Evolutionary conservation across 2,113 vertebrate genomes (phyloP), one percentile per base, ranked within the genome.

Genomic region (Maccullochella peelii): DNA sequence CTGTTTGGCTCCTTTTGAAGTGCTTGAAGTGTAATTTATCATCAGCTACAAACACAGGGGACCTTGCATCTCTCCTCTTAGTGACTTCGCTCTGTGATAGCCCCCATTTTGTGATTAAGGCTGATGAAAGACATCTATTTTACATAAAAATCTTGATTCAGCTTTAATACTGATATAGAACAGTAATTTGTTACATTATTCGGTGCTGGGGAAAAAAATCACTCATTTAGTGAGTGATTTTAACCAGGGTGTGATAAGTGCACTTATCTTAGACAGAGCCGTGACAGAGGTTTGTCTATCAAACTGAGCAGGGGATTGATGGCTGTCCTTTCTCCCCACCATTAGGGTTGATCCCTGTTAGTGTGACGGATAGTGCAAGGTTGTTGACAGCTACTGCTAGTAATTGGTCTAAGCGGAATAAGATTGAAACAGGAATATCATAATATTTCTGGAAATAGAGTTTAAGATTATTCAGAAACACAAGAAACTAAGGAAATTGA

Each of bases 1-100:
- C 63, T 58, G 8, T 80, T 70, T 74, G 36, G 52, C 68, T 77
- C 58, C 77, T 71, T 71, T 78, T 85, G 77, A 86, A 79, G 78
- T 57, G 58, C 27, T 69, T 61, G 33, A 33, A 33, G 33, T 78
- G 77, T 75, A 47, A 85, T 90, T 90, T 57, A 72, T 40, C 80
- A 47, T 61, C 1, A 18, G 40, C 47, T 11, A 23, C 23, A 88
- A 73, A 55, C 72, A 74, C 38, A 9, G 23, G 49, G 57, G n/a
- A 16, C 36, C 20, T 65, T 12, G 5, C 5, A 0, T 66, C 11
- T 23, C 21, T 23, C 25, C 66, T 70, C 27, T 79, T 59, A 36
- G 54, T 14, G 6, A 9, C 66, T 50, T n/a, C 8, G 8, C 38
- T 9, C 38, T 83, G 25, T 80, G 40, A 86, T 79, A 33, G 68